These are phyloP conservation scores for Polyommatus iphigenia DNA, from an alignment of 2,888 invertebrate species.

Conservation along the genomic window DNA sequence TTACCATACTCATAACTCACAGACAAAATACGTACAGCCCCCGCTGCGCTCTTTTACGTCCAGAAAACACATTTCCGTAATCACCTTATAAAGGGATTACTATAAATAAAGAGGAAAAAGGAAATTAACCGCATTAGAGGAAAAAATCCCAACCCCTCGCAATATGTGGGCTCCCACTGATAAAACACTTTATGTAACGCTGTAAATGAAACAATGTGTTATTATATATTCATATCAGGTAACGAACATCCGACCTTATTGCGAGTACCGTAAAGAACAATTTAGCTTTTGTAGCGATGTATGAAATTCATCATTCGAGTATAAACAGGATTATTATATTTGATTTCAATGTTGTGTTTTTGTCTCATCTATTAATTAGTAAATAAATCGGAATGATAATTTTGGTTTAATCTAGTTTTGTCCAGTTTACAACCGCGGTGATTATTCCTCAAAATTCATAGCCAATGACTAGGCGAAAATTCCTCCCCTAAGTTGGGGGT, in stretches of 20 bases:
- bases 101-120: conserved; percentile 81
- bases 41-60: conserved; percentile 78
- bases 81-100: conserved; percentile 81
- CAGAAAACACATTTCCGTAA: conserved; percentile 80
- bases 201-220: conserved; percentile 74
- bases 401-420: neutral
- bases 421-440: neutral
- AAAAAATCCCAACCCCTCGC: conserved; percentile 75
- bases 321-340: conserved; percentile 13
- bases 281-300: neutral
- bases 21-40: conserved; percentile 49
- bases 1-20: conserved; percentile 29
- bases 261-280: neutral
- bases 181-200: conserved; percentile 75
- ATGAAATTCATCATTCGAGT: neutral
- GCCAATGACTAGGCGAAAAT: neutral
- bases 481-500: neutral
- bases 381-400: neutral
- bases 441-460: neutral
- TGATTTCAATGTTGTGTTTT: conserved; percentile 1
- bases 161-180: conserved; percentile 78
- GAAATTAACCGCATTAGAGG: conserved; percentile 80
- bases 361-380: neutral
- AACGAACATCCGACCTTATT: conserved; percentile 42
- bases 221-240: conserved; percentile 55